A percentile compares a stretch with the other conserved stretches of the same genome.
Evolutionary conservation across 1,140 invertebrate species (phyloP).

Genomic region (Bradynema listronoti): DNA sequence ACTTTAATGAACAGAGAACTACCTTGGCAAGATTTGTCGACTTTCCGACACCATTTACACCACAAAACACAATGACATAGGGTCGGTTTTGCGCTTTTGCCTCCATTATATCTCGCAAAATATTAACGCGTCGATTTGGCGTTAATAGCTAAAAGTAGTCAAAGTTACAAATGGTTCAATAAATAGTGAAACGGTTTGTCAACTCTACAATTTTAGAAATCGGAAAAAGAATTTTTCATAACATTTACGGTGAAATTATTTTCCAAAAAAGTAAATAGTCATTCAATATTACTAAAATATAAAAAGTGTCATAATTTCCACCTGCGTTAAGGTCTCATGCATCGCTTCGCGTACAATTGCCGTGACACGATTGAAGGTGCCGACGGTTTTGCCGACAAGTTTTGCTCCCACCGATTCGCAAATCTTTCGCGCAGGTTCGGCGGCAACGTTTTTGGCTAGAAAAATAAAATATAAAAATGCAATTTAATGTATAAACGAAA

Average conservation of each 20-base stretch:
- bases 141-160: constrained; percentile 70
- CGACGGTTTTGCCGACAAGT: constrained; percentile 77
- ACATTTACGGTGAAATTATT: neutral
- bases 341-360: constrained; percentile 86
- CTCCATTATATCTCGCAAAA: constrained; percentile 86
- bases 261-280: neutral
- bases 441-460: constrained; percentile 84
- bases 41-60: constrained; percentile 98
- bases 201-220: neutral
- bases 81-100: constrained; percentile 72
- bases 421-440: constrained; percentile 84
- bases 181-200: neutral
- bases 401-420: constrained; percentile 87
- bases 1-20: neutral
- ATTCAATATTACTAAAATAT: neutral
- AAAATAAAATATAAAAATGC: no score
- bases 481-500: no score
- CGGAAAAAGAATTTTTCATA: neutral
- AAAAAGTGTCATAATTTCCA: neutral
- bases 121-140: constrained; percentile 86
- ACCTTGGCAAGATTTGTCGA: constrained; percentile 93
- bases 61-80: constrained; percentile 93
- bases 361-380: constrained; percentile 62
- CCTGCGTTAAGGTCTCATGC: constrained; percentile 47
- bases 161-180: neutral